Evolutionary conservation across 2,797 vertebrate species (phyloP), one percentile per base, ranked within the genome.

Genomic region (Poecilia wingei): DNA sequence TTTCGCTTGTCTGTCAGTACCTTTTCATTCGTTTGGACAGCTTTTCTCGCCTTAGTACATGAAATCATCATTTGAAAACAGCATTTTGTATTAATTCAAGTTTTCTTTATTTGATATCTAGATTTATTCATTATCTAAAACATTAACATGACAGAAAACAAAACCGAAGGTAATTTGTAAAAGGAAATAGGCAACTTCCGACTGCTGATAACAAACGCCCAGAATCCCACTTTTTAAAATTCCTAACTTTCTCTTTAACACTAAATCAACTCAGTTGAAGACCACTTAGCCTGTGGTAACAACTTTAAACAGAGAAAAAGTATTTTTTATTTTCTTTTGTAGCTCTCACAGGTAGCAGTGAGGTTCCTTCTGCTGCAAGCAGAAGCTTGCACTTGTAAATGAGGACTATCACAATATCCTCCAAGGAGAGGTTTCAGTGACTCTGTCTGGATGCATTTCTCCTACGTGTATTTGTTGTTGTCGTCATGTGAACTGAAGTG

Each of bases 401-500:
- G 85, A 94, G 86, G 92, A 92, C 92, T 89, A 88, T 92, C 92
- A 90, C 72, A 47, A 77, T 43, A 83, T 85, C 86, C 87, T 91
- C 87, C 79, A 77, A 89, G 88, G 77, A 84, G 90, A 92, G 87
- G 87, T 89, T 91, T 88, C 87, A 84, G 90, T 87, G 86, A 91
- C 91, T 89, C 90, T 89, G 91, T 94, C 90, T 45, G 86, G 85
- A 91, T 91, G 87, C 90, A 88, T 94, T 88, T 88, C 72, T 84
- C 88, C 90, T 72, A 46, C 45, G 83, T 88, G 69, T 93, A 84
- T 79, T 91, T 14, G 86, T 91, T 14, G 87, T 93, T 25, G 86
- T 91, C 33, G 89, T 93, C 89, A 87, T 53, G 89, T 93, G 75
- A 90, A 88, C 90, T 83, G 83, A 91, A 86, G 87, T 93, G 88